Percentiles rank a stretch among this genome's conserved stretches.
Conservation (phyloP, 2,888 invertebrate species). For the Zygogramma bicolorata region DNA sequence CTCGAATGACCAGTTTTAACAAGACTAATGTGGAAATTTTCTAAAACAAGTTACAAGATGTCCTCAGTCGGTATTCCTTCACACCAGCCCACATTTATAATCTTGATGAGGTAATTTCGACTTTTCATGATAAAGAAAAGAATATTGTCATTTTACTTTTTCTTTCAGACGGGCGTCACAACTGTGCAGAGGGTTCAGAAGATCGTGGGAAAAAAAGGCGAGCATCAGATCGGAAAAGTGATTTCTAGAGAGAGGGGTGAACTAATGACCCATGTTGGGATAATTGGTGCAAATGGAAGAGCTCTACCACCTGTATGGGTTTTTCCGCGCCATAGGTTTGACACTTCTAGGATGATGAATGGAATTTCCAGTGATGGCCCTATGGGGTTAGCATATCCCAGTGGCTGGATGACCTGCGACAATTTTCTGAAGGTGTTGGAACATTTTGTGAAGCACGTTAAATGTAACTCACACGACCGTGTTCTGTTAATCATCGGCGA, state of each 20-base stretch:
- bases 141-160: too few relatives aligned
- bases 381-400: conserved; percentile 27
- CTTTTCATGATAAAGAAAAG: too few relatives aligned
- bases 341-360: conserved; percentile 34
- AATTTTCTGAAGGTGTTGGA: conserved; percentile 55
- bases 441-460: conserved; percentile 55
- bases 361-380: conserved; percentile 25
- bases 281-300: conserved; percentile 19
- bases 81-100: conserved; percentile 3
- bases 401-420: conserved; percentile 25
- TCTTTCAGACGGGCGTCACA: too few relatives aligned
- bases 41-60: conserved; percentile 25
- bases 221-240: conserved; percentile 41
- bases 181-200: conserved; percentile 22
- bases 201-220: conserved; percentile 43
- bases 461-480: conserved; percentile 44
- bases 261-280: conserved; percentile 18
- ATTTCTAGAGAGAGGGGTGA: neutral
- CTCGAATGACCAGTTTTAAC: conserved; percentile 24
- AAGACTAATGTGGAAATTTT: neutral
- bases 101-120: too few relatives aligned
- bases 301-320: conserved; percentile 36
- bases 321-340: conserved; percentile 22
- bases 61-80: neutral
- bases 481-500: conserved; percentile 49